A percentile compares a stretch with the other conserved stretches of the same genome.
Evolutionary conservation across 2,888 invertebrate species (phyloP).

Genomic region (Polietes domitor): DNA sequence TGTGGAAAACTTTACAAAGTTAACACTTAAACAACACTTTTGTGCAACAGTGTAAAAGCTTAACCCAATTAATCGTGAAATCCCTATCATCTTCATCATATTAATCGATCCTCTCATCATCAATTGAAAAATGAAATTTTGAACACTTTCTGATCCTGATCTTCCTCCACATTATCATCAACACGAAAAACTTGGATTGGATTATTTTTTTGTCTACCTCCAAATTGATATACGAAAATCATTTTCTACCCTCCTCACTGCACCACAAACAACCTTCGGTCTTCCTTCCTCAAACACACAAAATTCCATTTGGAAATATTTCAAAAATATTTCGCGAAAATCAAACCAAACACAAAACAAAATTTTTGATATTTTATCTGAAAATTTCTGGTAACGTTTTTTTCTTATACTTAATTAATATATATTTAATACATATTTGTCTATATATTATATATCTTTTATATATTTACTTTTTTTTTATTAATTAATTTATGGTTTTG

Average conservation of each 20-base stretch:
- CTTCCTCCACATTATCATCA: too few species aligned
- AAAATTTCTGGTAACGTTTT: not conserved
- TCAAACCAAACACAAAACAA: not conserved
- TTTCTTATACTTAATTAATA: not conserved
- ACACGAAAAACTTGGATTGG: too few species aligned
- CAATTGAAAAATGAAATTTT: too few species aligned
- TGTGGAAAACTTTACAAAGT: not conserved
- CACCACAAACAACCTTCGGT: not conserved
- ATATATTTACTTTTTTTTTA: not conserved
- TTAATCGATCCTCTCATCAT: too few species aligned
- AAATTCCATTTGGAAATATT: conserved; percentile 13
- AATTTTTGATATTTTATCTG: not conserved
- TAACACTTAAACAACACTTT: too few species aligned
- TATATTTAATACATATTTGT: not conserved
- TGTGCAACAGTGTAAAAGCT: too few species aligned
- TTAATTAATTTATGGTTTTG: not conserved
- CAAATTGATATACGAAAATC: too few species aligned
- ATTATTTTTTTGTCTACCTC: too few species aligned
- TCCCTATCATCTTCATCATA: too few species aligned
- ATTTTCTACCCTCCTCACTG: too few species aligned
- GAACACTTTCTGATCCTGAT: too few species aligned
- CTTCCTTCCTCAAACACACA: not conserved
- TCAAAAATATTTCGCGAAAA: conserved; percentile 1
- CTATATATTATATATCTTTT: not conserved
- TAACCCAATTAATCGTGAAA: too few species aligned